Evolutionary conservation across 2,113 vertebrate genomes (phyloP).

Genomic region (Oceanites oceanicus): DNA sequence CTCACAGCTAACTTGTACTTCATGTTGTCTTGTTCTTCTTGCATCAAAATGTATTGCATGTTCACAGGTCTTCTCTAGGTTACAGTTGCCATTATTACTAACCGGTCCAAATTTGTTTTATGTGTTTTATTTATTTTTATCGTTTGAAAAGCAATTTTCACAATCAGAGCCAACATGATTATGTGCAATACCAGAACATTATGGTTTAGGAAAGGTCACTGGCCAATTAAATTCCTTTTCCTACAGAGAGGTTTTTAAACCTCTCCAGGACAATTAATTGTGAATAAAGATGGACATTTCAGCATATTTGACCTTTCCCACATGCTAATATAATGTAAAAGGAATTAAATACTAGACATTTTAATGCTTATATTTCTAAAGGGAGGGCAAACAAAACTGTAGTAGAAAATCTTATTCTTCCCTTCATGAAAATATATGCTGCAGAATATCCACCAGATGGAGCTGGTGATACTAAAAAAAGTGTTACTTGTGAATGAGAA

Average conservation of each 20-base stretch:
- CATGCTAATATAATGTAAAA: not conserved
- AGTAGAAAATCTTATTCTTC: not conserved
- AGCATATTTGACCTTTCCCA: not conserved
- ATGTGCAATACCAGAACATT: not conserved
- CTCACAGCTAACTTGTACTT: not conserved
- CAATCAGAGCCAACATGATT: not conserved
- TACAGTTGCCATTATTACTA: not conserved
- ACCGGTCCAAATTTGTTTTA: not conserved
- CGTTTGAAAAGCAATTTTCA: not conserved
- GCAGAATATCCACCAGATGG: constrained; percentile 30
- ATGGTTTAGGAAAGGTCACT: not conserved
- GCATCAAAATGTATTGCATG: not conserved
- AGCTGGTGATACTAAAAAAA: not conserved
- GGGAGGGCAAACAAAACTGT: not conserved
- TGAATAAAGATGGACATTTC: not conserved
- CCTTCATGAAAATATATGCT: not conserved
- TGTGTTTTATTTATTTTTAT: not conserved
- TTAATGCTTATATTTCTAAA: not conserved
- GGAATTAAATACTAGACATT: not conserved
- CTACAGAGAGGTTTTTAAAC: not conserved
- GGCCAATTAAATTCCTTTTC: not conserved
- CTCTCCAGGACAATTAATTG: not conserved
- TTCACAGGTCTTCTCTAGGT: not conserved
- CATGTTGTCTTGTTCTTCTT: not conserved
- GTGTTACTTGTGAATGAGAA: not conserved